A percentile compares a stretch with the other conserved stretches of the same genome.
These are phyloP conservation scores for Dinoponera quadriceps DNA, from an alignment of 1,140 invertebrate species.

Conservation along the genomic window DNA sequence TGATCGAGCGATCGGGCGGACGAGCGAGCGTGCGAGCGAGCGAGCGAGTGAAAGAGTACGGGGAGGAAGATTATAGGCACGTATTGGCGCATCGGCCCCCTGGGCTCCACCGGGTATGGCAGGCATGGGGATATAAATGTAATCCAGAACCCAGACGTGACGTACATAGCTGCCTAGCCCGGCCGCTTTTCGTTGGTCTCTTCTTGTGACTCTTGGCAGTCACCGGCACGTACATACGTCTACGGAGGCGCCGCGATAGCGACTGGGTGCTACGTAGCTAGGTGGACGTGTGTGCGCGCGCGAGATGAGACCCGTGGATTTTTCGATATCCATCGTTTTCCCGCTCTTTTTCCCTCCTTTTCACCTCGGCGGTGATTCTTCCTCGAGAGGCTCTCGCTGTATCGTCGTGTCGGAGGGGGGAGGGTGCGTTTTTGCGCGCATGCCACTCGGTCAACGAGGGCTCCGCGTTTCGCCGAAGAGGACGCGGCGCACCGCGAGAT, in stretches of 20 bases:
- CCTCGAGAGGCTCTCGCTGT: not conserved
- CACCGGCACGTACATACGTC: constrained; percentile 51
- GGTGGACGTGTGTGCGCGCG: not conserved
- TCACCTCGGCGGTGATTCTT: constrained; percentile 13
- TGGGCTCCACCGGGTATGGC: constrained; percentile 67
- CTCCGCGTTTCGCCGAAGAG: too few relatives aligned
- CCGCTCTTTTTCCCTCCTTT: not conserved
- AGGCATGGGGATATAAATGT: constrained; percentile 79
- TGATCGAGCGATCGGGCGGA: constrained; percentile 41
- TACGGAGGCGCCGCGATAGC: constrained; percentile 34
- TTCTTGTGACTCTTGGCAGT: constrained; percentile 51
- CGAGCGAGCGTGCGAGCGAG: not conserved
- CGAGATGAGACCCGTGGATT: constrained; percentile 23
- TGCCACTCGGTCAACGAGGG: too few relatives aligned
- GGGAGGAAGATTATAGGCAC: constrained; percentile 81
- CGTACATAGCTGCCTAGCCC: constrained; percentile 78
- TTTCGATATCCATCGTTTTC: constrained; percentile 26
- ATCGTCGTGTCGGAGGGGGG: not conserved
- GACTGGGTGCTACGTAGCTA: constrained; percentile 1
- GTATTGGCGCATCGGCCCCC: constrained; percentile 82
- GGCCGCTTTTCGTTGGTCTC: constrained; percentile 58
- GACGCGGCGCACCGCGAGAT: too few relatives aligned
- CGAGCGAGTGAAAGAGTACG: constrained; percentile 64
- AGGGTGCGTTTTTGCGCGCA: too few relatives aligned
- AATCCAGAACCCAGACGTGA: constrained; percentile 83